These are phyloP conservation scores for Oncorhynchus nerka DNA, from an alignment of 2,113 vertebrate genomes.

Conservation along the genomic window DNA sequence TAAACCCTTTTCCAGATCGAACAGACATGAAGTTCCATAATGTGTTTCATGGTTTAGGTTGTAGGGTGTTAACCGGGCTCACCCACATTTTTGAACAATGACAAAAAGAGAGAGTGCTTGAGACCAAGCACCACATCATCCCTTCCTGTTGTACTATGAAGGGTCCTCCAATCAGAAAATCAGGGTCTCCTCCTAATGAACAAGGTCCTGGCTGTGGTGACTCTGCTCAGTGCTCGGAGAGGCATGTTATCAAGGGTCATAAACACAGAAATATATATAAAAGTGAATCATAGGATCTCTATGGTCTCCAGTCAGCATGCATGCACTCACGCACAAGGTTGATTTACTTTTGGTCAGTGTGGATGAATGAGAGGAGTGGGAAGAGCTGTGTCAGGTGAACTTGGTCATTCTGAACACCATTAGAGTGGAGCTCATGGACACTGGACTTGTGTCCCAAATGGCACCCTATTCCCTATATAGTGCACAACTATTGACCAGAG, in stretches of 20 bases:
- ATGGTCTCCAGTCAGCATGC: too few species aligned
- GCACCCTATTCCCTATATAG: too few species aligned
- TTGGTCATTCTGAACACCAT: constrained; percentile 28
- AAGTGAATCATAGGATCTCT: too few species aligned
- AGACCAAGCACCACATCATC: constrained; percentile 45
- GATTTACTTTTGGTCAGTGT: background rate
- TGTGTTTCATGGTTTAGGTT: constrained; percentile 57
- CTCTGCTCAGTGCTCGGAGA: too few species aligned
- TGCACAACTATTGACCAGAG: too few species aligned
- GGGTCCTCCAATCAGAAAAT: background rate
- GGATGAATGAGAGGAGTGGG: background rate
- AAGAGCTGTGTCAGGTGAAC: background rate
- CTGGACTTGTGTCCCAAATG: background rate
- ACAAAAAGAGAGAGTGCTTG: constrained; percentile 61
- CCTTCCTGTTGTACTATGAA: constrained; percentile 41
- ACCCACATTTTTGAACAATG: constrained; percentile 77
- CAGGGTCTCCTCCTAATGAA: constrained; percentile 20
- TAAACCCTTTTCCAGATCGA: constrained; percentile 41
- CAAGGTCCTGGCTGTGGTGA: background rate
- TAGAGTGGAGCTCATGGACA: constrained; percentile 27
- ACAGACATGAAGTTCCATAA: constrained; percentile 54
- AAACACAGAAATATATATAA: too few species aligned
- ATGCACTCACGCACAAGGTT: too few species aligned
- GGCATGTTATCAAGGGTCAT: too few species aligned
- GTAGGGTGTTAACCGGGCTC: constrained; percentile 77